Conservation (phyloP, 1,140 invertebrate species). For the Sarcophaga peregrina region DNA sequence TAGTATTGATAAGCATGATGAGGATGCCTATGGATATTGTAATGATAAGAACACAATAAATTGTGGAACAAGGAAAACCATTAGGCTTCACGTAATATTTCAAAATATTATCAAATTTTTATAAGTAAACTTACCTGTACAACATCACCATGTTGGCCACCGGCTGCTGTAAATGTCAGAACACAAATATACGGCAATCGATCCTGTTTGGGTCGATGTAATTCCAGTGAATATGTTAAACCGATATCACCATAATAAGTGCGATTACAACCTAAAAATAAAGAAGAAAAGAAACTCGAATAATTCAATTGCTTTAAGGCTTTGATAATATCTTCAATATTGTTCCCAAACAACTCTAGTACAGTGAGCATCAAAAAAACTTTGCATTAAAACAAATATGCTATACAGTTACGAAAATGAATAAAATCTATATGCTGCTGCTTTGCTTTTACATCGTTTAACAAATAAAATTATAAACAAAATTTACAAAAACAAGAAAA, state of each 20-base stretch:
- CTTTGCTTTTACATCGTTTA: no score
- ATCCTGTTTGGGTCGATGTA: slow-evolving; percentile 83
- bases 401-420: no score
- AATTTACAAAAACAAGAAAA: no score
- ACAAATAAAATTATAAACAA: no score
- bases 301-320: slow-evolving; percentile 26
- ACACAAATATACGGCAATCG: slow-evolving; percentile 86
- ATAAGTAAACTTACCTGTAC: slow-evolving; percentile 75
- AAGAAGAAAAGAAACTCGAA: background rate
- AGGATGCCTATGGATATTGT: no score
- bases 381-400: no score
- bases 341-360: background rate
- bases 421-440: no score
- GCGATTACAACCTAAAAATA: slow-evolving; percentile 80
- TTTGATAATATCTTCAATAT: background rate
- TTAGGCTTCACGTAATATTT: no score
- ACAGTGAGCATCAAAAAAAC: background rate
- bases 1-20: no score
- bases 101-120: no score
- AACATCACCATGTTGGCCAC: slow-evolving; percentile 84
- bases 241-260: slow-evolving; percentile 88
- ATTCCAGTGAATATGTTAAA: slow-evolving; percentile 82
- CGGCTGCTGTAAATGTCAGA: slow-evolving; percentile 85
- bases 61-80: no score
- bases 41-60: no score